phyloP scores from a whole-genome alignment of 1,140 invertebrate genomes.

The Drosophila elegans region DNA sequence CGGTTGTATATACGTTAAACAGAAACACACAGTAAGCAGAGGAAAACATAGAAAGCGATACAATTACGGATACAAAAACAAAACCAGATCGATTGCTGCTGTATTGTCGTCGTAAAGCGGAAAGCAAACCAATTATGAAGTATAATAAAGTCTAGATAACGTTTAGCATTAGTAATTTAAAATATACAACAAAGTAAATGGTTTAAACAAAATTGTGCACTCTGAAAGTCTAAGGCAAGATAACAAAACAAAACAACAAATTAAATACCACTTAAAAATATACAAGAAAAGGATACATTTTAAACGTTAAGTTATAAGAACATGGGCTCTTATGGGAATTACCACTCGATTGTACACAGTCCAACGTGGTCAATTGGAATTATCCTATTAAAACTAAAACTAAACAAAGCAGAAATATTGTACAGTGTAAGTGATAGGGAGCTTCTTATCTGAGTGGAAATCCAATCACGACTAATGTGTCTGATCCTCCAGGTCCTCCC shows the following conservation, averaged over 20 bases:
- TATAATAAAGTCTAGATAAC: slow-evolving; percentile 78
- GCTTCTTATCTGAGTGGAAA: background rate
- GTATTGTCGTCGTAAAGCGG: slow-evolving; percentile 21
- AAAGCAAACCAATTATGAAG: slow-evolving; percentile 66
- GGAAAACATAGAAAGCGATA: slow-evolving; percentile 22
- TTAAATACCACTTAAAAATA: slow-evolving; percentile 71
- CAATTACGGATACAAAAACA: background rate
- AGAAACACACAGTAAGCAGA: slow-evolving; percentile 51
- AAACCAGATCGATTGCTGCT: slow-evolving; percentile 52
- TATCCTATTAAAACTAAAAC: slow-evolving; percentile 15
- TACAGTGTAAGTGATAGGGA: background rate
- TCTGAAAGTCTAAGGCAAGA: slow-evolving; percentile 71
- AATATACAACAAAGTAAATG: slow-evolving; percentile 61
- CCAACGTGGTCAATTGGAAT: slow-evolving; percentile 1
- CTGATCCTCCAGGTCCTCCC: background rate
- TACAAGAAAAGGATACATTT: slow-evolving; percentile 44
- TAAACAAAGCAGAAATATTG: background rate
- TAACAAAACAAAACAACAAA: slow-evolving; percentile 40
- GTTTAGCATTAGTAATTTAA: slow-evolving; percentile 78
- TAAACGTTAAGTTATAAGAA: background rate
- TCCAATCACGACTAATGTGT: background rate
- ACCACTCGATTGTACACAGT: background rate
- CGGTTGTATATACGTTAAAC: slow-evolving; percentile 61
- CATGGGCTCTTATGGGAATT: background rate
- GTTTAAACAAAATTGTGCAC: slow-evolving; percentile 65